These are phyloP conservation scores for Mormyrus hasselquistii DNA, from an alignment of 2,797 vertebrate species.

Conservation along the genomic window DNA sequence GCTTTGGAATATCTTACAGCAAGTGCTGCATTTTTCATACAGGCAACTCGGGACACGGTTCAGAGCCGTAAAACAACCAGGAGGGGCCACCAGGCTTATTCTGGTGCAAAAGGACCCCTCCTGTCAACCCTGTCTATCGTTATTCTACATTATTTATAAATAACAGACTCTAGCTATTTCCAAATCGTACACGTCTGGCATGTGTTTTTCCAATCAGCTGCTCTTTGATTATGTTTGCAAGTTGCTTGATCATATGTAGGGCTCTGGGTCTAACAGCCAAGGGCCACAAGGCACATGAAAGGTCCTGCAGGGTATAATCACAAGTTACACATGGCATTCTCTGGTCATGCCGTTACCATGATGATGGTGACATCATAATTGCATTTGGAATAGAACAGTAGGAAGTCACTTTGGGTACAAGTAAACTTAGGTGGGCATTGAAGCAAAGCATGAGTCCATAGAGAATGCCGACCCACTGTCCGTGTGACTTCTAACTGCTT, in stretches of 20 bases:
- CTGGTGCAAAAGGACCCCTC: neutral
- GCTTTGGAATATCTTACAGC: neutral
- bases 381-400: neutral
- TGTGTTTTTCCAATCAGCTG: neutral
- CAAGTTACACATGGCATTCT: neutral
- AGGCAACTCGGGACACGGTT: neutral
- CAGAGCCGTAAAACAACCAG: neutral
- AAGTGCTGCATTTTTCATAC: conserved; percentile 10
- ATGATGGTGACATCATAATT: neutral
- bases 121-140: neutral
- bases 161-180: neutral
- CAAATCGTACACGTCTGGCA: neutral
- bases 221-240: neutral
- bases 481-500: neutral
- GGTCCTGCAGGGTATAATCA: neutral
- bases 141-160: neutral
- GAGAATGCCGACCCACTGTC: neutral
- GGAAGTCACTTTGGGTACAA: neutral
- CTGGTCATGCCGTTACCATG: neutral
- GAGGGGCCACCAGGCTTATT: neutral
- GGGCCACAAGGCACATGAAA: neutral
- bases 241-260: neutral
- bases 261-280: neutral
- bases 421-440: neutral
- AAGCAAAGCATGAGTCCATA: neutral